Evolutionary conservation across 1,140 invertebrate genomes (phyloP).

Genomic region (Drosophila subobscura): DNA sequence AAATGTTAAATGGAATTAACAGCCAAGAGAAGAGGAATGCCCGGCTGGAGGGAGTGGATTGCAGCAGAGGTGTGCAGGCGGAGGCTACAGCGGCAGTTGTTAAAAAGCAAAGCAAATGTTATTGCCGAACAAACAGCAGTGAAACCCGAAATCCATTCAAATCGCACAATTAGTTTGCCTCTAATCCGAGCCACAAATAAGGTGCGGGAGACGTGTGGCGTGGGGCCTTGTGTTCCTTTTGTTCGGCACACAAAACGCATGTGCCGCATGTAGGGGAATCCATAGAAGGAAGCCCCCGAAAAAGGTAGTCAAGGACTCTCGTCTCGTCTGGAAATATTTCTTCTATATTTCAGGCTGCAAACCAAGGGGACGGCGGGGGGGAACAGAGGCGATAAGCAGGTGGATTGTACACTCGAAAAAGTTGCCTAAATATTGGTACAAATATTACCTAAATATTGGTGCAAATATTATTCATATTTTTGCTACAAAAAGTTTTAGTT

Average conservation of each 20-base stretch:
- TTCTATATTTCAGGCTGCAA: too few species aligned
- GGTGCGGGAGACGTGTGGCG: slow-evolving; percentile 3
- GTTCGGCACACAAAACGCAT: slow-evolving; percentile 47
- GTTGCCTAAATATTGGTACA: too few species aligned
- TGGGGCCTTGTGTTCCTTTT: slow-evolving; percentile 39
- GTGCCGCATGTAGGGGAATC: slow-evolving; percentile 42
- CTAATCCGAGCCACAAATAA: slow-evolving; percentile 79
- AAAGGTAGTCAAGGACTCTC: slow-evolving; percentile 28
- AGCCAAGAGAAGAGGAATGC: background rate
- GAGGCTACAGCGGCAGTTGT: slow-evolving; percentile 41
- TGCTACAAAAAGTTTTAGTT: too few species aligned
- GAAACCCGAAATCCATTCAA: slow-evolving; percentile 78
- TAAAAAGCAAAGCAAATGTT: slow-evolving; percentile 70
- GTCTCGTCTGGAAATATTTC: slow-evolving; percentile 1
- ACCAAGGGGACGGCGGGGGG: too few species aligned
- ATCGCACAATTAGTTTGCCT: slow-evolving; percentile 77
- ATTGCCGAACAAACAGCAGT: slow-evolving; percentile 71
- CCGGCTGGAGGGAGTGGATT: background rate
- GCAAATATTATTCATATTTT: too few species aligned
- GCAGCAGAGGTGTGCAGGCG: background rate
- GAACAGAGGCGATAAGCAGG: too few species aligned
- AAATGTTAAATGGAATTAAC: slow-evolving; percentile 47
- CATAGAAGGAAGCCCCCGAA: slow-evolving; percentile 50
- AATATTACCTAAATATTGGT: too few species aligned
- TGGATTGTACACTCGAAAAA: too few species aligned